phyloP scores from a whole-genome alignment of 2,888 invertebrate genomes.

The Esperia sulphurella region DNA sequence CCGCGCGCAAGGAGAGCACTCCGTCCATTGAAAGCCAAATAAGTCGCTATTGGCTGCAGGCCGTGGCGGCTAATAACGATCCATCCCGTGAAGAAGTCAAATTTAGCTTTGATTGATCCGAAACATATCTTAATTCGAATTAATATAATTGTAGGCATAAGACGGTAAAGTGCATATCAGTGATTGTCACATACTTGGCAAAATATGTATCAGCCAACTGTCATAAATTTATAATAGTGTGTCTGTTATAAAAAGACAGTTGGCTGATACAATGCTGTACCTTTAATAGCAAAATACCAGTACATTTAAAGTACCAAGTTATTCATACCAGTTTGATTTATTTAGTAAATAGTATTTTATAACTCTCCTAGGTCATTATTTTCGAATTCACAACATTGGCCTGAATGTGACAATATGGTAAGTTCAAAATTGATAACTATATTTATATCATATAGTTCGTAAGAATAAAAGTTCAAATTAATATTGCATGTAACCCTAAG shows the following conservation, averaged over 20 bases:
- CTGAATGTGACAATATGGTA: neutral
- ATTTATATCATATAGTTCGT: conserved; percentile 3
- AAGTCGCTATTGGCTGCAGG: conserved; percentile 82
- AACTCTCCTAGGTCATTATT: no score
- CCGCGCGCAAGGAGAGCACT: conserved; percentile 82
- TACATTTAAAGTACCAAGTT: no score
- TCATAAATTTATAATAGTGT: no score
- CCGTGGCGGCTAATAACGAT: conserved; percentile 77
- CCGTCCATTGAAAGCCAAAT: conserved; percentile 91
- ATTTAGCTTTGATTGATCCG: conserved; percentile 64
- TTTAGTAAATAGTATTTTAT: no score
- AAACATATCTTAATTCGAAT: neutral
- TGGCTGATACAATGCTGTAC: no score
- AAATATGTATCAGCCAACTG: no score
- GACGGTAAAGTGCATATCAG: neutral
- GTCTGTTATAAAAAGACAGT: no score
- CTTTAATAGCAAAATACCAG: no score
- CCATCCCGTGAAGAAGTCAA: conserved; percentile 75
- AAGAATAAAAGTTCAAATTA: conserved; percentile 44
- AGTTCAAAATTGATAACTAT: neutral
- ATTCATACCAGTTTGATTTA: no score
- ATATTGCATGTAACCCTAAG: conserved; percentile 21
- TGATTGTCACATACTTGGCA: neutral
- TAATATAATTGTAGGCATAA: neutral
- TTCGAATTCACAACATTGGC: no score